Percentiles rank a stretch among this genome's conserved stretches.
Evolutionary conservation across 2,797 vertebrate species (phyloP).

Genomic region (Rhynchonycteris naso): DNA sequence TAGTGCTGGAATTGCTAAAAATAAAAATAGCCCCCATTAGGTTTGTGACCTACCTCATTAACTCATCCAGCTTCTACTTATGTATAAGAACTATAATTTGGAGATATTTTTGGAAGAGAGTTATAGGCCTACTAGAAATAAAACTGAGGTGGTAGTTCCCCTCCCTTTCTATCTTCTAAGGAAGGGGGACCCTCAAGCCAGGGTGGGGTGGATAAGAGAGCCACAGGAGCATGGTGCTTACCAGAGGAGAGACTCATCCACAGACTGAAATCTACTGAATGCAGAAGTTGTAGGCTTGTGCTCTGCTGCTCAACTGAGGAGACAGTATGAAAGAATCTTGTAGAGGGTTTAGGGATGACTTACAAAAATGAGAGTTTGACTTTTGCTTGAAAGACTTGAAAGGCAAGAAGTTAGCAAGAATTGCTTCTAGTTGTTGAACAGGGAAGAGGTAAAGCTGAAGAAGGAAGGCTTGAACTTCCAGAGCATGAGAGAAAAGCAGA

Average conservation of each 20-base stretch:
- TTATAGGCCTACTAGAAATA: not conserved
- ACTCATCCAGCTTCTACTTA: not conserved
- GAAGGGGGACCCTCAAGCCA: not conserved
- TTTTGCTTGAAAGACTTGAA: not conserved
- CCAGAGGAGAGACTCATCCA: not conserved
- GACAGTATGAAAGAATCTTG: not conserved
- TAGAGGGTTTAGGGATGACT: not conserved
- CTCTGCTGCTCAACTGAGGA: not conserved
- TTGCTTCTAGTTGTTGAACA: not conserved
- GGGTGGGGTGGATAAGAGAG: not conserved
- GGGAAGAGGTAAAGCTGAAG: not conserved
- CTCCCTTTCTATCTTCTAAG: not conserved
- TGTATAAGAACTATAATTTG: not conserved
- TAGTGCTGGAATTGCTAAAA: not conserved
- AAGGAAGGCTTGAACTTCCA: not conserved
- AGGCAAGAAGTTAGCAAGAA: not conserved
- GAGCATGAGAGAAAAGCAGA: not conserved
- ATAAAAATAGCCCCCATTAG: not conserved
- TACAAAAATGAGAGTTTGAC: not conserved
- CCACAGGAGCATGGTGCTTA: not conserved
- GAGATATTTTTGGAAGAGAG: not conserved
- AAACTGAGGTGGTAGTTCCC: no score
- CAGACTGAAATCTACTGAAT: not conserved
- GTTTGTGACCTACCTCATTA: not conserved
- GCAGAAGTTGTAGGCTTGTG: not conserved